Evolutionary conservation across 2,113 vertebrate genomes (phyloP).

Genomic region (Orycteropus afer): DNA sequence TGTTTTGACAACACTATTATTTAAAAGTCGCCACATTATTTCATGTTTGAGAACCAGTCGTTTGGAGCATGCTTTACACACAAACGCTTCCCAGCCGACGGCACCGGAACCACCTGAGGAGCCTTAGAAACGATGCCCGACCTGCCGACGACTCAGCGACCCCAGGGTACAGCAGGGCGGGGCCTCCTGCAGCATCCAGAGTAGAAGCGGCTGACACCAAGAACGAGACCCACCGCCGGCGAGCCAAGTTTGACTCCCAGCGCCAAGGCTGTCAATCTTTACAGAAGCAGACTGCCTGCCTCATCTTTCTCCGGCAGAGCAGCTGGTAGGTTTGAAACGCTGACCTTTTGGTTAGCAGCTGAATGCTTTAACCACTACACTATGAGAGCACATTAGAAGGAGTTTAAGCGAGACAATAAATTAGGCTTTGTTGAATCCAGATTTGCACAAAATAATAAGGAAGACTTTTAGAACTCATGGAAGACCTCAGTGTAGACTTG

Average conservation of each 20-base stretch:
- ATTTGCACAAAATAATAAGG: background rate
- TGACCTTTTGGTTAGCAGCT: too few relatives aligned
- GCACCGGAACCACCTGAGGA: background rate
- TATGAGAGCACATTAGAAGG: too few relatives aligned
- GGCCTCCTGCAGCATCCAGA: background rate
- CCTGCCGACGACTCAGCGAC: background rate
- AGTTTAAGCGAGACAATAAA: background rate
- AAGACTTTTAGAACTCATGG: background rate
- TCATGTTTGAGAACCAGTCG: background rate
- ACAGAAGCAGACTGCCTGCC: too few relatives aligned
- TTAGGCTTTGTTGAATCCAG: background rate
- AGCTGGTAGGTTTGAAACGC: too few relatives aligned
- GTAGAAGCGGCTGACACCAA: too few relatives aligned
- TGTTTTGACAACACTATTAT: background rate
- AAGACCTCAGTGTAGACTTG: background rate
- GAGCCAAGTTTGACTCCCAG: too few relatives aligned
- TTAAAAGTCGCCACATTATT: background rate
- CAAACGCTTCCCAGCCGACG: background rate
- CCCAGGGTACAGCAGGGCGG: too few relatives aligned
- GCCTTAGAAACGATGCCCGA: background rate
- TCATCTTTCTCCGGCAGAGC: too few relatives aligned
- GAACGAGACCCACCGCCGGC: too few relatives aligned
- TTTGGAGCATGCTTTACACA: background rate
- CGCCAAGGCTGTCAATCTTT: too few relatives aligned
- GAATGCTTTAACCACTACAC: too few relatives aligned